Conservation (phyloP, 2,797 vertebrate genomes). For the Staurois parvus region DNA sequence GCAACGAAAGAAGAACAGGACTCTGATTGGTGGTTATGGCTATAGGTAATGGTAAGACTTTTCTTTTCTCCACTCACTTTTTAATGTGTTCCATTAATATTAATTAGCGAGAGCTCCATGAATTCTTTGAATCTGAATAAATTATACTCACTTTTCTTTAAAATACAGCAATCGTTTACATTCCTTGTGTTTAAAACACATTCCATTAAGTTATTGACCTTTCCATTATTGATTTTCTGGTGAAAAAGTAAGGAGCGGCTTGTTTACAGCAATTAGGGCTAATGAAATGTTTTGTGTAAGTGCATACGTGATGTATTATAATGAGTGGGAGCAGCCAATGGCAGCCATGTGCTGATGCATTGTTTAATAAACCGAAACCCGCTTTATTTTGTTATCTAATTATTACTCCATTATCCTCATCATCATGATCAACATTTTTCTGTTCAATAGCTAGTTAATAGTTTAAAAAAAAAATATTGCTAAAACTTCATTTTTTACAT, state of each 20-base stretch:
- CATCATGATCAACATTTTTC: neutral
- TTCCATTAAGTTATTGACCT: constrained; percentile 57
- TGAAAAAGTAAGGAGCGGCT: constrained; percentile 42
- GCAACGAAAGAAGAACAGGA: too few relatives aligned
- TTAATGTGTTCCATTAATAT: too few relatives aligned
- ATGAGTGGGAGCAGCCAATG: constrained; percentile 22
- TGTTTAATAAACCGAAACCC: constrained; percentile 3
- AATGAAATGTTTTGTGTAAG: constrained; percentile 46
- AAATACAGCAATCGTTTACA: constrained; percentile 45
- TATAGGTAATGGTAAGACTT: too few relatives aligned
- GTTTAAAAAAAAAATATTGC: too few relatives aligned
- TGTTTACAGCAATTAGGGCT: constrained; percentile 48
- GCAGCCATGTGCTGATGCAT: constrained; percentile 1
- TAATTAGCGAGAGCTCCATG: neutral
- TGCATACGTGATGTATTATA: constrained; percentile 34
- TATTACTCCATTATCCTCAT: neutral
- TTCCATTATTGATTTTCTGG: constrained; percentile 50
- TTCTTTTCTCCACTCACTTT: too few relatives aligned
- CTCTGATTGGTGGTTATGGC: too few relatives aligned
- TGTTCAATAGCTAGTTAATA: too few relatives aligned
- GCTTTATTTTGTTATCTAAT: neutral
- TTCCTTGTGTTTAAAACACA: constrained; percentile 14
- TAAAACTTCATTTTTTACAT: too few relatives aligned
- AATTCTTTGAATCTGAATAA: constrained; percentile 14
- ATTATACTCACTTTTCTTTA: constrained; percentile 13